Conservation (phyloP, 2,888 invertebrate genomes). For the Steromphala cineraria region DNA sequence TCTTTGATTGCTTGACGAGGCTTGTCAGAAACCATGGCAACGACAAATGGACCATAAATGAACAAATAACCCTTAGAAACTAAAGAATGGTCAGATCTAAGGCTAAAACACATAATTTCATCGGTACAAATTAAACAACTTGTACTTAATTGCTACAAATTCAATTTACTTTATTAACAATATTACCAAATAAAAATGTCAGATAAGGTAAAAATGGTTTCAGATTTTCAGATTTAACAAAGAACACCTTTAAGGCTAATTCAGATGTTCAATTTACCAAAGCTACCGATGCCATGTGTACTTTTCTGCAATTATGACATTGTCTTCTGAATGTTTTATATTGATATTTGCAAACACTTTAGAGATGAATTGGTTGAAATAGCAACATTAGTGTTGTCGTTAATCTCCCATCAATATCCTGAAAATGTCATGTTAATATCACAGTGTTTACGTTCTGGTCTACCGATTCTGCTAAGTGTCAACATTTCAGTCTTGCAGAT, state of each 20-base stretch:
- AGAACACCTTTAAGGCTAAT: too few relatives aligned
- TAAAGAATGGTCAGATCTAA: not conserved
- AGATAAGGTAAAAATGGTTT: too few relatives aligned
- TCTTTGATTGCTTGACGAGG: not conserved
- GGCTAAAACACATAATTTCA: too few relatives aligned
- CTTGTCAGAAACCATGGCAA: not conserved
- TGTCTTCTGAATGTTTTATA: too few relatives aligned
- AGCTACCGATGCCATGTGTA: too few relatives aligned
- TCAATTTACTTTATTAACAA: too few relatives aligned
- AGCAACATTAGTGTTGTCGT: not conserved
- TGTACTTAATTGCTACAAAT: too few relatives aligned
- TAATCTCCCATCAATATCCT: not conserved
- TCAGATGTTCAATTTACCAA: too few relatives aligned
- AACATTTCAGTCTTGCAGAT: not conserved
- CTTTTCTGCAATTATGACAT: too few relatives aligned
- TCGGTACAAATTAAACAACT: too few relatives aligned
- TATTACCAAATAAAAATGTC: too few relatives aligned
- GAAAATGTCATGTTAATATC: not conserved
- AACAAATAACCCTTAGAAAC: not conserved
- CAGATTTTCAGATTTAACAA: too few relatives aligned
- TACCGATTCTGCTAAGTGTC: not conserved
- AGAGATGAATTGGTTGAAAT: not conserved
- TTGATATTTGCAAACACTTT: conserved; percentile 15
- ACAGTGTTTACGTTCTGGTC: conserved; percentile 4
- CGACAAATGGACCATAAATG: not conserved